Conservation (phyloP, 2,113 vertebrate species). For the Carassius gibelio region DNA sequence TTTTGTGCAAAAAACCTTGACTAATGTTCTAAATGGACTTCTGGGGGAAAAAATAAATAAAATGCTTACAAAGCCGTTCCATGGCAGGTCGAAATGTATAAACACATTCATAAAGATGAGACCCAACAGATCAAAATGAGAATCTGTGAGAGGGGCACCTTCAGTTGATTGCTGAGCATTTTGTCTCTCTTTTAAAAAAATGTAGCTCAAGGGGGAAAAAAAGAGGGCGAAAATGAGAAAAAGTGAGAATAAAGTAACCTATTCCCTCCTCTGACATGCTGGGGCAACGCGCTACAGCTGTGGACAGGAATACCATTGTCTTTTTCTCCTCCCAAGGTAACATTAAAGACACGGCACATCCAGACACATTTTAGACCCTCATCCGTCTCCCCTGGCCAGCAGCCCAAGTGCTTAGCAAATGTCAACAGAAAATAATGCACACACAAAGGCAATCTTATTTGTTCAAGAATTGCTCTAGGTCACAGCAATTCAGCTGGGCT, state of each 20-base stretch:
- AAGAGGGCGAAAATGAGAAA: constrained; percentile 21
- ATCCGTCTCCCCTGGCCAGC: constrained; percentile 80
- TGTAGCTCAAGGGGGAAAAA: not conserved
- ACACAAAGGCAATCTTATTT: constrained; percentile 82
- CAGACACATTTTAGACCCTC: constrained; percentile 75
- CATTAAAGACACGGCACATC: constrained; percentile 74
- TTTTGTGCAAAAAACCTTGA: constrained; percentile 4
- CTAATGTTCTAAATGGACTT: constrained; percentile 7
- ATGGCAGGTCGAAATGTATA: constrained; percentile 42
- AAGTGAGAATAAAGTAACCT: constrained; percentile 65
- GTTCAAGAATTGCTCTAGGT: constrained; percentile 82
- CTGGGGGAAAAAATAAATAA: not conserved
- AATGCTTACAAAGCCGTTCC: constrained; percentile 20
- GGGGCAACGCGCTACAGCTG: constrained; percentile 60
- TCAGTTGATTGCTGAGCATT: constrained; percentile 43
- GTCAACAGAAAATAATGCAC: constrained; percentile 83
- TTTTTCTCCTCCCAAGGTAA: constrained; percentile 69
- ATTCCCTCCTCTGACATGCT: constrained; percentile 69
- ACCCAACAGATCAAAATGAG: constrained; percentile 54
- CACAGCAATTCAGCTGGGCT: constrained; percentile 72
- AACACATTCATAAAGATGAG: constrained; percentile 59
- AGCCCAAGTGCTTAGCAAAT: constrained; percentile 80
- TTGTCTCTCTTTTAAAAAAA: constrained; percentile 52
- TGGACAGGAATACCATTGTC: constrained; percentile 64
- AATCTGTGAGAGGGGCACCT: constrained; percentile 54